Evolutionary conservation across 2,797 vertebrate species (phyloP), one percentile per base, ranked within the genome.

Genomic region (Otolemur crassicaudatus): DNA sequence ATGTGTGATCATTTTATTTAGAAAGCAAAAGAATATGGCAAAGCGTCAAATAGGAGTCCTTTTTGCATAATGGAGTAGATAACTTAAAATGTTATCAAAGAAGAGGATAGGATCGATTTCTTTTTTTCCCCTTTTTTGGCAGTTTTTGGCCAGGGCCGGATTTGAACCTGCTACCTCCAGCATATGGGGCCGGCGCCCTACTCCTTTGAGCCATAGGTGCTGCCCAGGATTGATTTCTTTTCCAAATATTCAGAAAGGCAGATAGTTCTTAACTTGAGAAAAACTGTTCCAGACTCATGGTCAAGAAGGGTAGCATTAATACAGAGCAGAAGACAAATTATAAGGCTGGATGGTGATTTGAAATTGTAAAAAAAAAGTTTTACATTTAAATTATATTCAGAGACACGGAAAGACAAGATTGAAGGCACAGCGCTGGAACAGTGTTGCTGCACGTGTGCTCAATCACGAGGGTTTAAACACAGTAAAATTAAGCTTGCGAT

Each of bases 401-500:
- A 96, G 70, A 94, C 79, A 60, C 37, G n/a, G 82, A 88, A 94
- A 96, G 94, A 88, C 63, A 85, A 90, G 80, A 79, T 96, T 72
- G 92, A 96, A 93, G 91, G 82, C 14, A 8, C 27, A 56, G 56
- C 53, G 60, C 89, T 53, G 70, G 53, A 93, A 69, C 25, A 3
- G 81, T 70, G 13, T 72, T 93, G 82, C 65, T 89, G 34, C 83
- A 40, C 87, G 69, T 80, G 89, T 82, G 63, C 77, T 97, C 88
- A 87, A 49, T 94, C 77, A 75, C 0, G 61, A 94, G 93, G 91
- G 83, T 94, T 96, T 95, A 58, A 94, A 94, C 94, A 94, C 94
- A 96, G 90, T 94, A 31, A 91, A 86, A 93, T 97, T 95, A 95
- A 95, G 84, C 92, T 89, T 60, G 49, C 0, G 17, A 27, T 97